Evolutionary conservation across 2,888 invertebrate species (phyloP), one percentile per base, ranked within the genome.

Genomic region (Synergus itoensis): DNA sequence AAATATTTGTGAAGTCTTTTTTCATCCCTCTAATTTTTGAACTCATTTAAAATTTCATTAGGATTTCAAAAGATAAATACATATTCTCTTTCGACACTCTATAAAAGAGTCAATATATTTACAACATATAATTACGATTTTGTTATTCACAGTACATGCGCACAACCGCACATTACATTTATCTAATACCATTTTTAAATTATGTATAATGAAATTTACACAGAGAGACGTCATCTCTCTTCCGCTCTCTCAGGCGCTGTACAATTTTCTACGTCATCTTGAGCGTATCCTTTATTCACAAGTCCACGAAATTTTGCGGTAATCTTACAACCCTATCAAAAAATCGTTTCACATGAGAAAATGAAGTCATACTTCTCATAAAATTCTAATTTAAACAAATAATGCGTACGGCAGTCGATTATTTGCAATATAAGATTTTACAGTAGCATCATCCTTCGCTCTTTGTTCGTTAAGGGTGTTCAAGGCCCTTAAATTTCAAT

Each of bases 201-300:
- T 73, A 57, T 40, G 12, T 53, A 57, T 73, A 57, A 73, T 53
- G 18, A 57, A 73, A 73, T 73, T 73, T 73, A 73, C 73, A 73
- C 12, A 40, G 12, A 65, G 69, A 69, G 28, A 53, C 48, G 16
- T 36, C 9, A 41, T 36, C 4, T 36, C 36, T 36, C 36, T 36
- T 36, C 5, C 21, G 14, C 14, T 62, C 11, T 53, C 69, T 48
- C 53, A 73, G 36, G 4, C 36, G 28, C 73, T 73, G 53, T 73
- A 53, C 73, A 73, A 53, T 53, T 73, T 73, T 73, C 12, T 48
- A 36, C 36, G 73, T 53, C 73, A 73, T 36, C 73, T 53, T 5
- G 36, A 53, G 36, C 12, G 36, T 28, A 73, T 53, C 11, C 16
- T 73, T 53, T 36, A 48, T 73, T 16, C 48, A 36, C 48, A n/a